These are phyloP conservation scores for Trachelipus rathkii DNA, from an alignment of 1,140 invertebrate species.

Conservation along the genomic window DNA sequence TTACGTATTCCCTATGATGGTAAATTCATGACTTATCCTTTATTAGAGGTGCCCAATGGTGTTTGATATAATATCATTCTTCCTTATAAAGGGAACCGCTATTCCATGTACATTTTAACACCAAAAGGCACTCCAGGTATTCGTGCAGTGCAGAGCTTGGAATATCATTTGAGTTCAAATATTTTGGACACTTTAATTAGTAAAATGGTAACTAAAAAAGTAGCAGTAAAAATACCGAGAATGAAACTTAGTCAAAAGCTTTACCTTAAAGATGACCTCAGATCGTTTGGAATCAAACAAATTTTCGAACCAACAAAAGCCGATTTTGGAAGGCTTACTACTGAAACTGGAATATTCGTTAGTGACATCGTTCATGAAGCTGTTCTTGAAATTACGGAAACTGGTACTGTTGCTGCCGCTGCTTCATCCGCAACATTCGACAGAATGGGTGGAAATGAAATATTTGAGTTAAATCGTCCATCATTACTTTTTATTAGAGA, in stretches of 20 bases:
- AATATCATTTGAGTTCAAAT: constrained; percentile 36
- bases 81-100: constrained; percentile 63
- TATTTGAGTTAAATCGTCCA: constrained; percentile 61
- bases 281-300: constrained; percentile 55
- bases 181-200: constrained; percentile 21
- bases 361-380: constrained; percentile 68
- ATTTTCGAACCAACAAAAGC: constrained; percentile 60
- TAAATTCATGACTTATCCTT: constrained; percentile 57
- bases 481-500: constrained; percentile 69
- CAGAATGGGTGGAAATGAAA: constrained; percentile 13
- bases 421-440: constrained; percentile 56
- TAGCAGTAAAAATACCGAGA: constrained; percentile 61
- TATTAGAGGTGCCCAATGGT: constrained; percentile 54
- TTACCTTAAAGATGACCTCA: constrained; percentile 56
- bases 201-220: constrained; percentile 5
- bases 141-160: constrained; percentile 50
- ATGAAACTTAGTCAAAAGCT: constrained; percentile 61
- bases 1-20: constrained; percentile 64
- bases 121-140: constrained; percentile 53
- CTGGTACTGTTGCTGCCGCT: constrained; percentile 69
- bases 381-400: constrained; percentile 73
- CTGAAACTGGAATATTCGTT: constrained; percentile 54
- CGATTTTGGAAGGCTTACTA: constrained; percentile 60
- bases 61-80: constrained; percentile 61
- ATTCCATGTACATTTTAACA: constrained; percentile 66